phyloP scores from a whole-genome alignment of 92 coral and sea anemone genomes.

The Isaurus tuberculatus region DNA sequence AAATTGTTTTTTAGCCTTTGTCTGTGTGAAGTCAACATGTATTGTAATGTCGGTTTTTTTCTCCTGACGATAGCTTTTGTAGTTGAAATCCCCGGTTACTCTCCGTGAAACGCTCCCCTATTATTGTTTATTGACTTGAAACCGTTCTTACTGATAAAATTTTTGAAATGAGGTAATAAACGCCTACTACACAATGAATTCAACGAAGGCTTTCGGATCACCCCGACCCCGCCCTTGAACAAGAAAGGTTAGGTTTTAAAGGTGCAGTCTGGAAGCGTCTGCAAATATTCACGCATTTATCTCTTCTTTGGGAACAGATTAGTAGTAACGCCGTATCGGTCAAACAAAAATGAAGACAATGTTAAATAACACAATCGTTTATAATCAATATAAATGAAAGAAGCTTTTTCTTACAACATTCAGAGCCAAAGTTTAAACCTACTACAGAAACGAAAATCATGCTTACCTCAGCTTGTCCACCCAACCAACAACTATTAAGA shows the following conservation, averaged over 20 bases:
- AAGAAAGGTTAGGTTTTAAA: not conserved
- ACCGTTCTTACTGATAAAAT: not conserved
- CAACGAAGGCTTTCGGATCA: not conserved
- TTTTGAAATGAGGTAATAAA: not conserved
- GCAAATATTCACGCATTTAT: not conserved
- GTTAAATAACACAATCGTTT: not conserved
- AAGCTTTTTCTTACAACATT: not conserved
- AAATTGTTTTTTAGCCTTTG: not conserved
- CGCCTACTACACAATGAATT: not conserved
- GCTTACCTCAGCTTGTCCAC: slow-evolving; percentile 32
- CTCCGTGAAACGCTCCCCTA: not conserved
- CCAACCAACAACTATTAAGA: slow-evolving; percentile 7
- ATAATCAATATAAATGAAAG: not conserved
- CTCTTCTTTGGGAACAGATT: not conserved
- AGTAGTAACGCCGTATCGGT: not conserved
- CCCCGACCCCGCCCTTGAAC: not conserved
- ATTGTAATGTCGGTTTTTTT: not conserved
- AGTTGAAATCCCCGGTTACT: not conserved
- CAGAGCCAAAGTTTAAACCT: not conserved
- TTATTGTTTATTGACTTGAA: slow-evolving; percentile 15
- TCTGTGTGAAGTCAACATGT: too few relatives aligned
- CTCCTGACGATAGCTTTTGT: not conserved
- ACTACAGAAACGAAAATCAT: not conserved
- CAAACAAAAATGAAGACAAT: not conserved
- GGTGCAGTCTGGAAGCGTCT: not conserved